These are phyloP conservation scores for Hippoglossus stenolepis DNA, from an alignment of 2,113 vertebrate genomes.

Conservation along the genomic window DNA sequence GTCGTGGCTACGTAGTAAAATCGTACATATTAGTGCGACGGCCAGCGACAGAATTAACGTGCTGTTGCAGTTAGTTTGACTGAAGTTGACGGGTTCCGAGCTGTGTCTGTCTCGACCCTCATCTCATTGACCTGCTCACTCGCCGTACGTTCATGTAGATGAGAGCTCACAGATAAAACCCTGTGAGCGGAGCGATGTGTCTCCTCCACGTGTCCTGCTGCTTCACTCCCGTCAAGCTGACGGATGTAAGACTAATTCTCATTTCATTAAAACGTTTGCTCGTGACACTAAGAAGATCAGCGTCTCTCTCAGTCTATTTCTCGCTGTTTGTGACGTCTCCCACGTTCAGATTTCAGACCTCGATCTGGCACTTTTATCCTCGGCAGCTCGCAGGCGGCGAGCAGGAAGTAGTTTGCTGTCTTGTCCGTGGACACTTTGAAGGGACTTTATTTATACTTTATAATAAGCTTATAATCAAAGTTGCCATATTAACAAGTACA, in stretches of 20 bases:
- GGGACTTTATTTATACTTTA: background rate
- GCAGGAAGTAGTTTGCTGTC: conserved; percentile 27
- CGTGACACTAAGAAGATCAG: conserved; percentile 39
- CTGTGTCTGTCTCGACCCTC: too few relatives aligned
- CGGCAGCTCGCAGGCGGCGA: background rate
- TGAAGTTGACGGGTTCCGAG: too few relatives aligned
- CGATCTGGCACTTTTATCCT: background rate
- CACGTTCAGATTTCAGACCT: background rate
- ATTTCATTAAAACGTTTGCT: conserved; percentile 1
- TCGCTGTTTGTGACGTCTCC: background rate
- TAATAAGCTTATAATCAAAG: conserved; percentile 3
- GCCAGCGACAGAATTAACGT: too few relatives aligned
- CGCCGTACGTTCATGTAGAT: background rate
- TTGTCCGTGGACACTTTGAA: background rate
- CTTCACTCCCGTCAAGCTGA: background rate
- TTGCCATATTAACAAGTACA: background rate
- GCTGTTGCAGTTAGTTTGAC: too few relatives aligned
- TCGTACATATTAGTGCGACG: too few relatives aligned
- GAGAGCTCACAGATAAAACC: background rate
- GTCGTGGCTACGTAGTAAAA: too few relatives aligned
- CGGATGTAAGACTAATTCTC: conserved; percentile 2
- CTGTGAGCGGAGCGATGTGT: background rate
- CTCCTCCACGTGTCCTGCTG: conserved; percentile 7
- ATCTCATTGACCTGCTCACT: background rate
- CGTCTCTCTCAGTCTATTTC: conserved; percentile 4